Conservation (phyloP, 2,113 vertebrate genomes). For the Solea senegalensis region DNA sequence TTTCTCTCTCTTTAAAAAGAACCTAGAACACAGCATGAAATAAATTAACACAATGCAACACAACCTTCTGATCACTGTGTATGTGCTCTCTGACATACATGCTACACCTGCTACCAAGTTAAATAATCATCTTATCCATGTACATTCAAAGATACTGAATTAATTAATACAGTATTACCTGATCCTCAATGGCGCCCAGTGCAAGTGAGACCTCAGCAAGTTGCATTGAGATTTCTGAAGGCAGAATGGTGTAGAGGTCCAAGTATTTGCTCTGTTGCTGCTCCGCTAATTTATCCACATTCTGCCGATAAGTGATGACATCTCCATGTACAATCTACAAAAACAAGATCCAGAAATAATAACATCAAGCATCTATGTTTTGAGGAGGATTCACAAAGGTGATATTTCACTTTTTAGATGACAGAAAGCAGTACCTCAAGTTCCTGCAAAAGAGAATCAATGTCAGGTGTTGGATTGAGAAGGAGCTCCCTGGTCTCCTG, state of each 20-base stretch:
- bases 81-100: not conserved
- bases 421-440: conserved; percentile 82
- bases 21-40: conserved; percentile 75
- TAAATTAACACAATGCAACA: not conserved
- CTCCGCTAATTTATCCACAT: conserved; percentile 89
- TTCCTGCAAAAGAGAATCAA: conserved; percentile 88
- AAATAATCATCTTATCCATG: too few species aligned
- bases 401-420: not conserved
- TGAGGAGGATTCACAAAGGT: not conserved
- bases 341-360: not conserved
- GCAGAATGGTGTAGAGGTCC: conserved; percentile 88
- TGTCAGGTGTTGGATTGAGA: conserved; percentile 88
- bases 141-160: too few species aligned
- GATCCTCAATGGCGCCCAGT: conserved; percentile 88
- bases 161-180: conserved; percentile 75
- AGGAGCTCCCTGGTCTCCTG: conserved; percentile 91
- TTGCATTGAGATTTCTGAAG: conserved; percentile 91
- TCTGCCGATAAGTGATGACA: conserved; percentile 85
- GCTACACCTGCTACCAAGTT: too few species aligned
- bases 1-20: conserved; percentile 89
- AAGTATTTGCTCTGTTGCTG: conserved; percentile 95
- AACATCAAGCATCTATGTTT: not conserved
- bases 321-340: conserved; percentile 87
- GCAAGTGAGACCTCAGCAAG: conserved; percentile 89
- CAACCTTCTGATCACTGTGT: not conserved